Conservation (phyloP, 2,888 invertebrate species). For the Luperina testacea region DNA sequence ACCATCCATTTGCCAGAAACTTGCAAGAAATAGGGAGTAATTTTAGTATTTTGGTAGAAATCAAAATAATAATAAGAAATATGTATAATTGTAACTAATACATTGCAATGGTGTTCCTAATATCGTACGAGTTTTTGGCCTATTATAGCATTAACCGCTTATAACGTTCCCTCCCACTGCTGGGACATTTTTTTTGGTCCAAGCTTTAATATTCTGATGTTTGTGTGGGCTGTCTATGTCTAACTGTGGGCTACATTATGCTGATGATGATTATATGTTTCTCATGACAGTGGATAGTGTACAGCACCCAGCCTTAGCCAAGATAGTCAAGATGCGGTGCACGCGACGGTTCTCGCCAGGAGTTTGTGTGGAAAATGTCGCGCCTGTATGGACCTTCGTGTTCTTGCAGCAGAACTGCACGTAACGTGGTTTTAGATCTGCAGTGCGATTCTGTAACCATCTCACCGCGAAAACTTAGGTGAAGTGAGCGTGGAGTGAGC, state of each 20-base stretch:
- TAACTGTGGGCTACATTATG: not conserved
- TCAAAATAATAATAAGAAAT: not conserved
- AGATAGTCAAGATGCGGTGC: constrained; percentile 71
- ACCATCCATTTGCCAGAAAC: not conserved
- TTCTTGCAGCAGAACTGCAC: constrained; percentile 81
- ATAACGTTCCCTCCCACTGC: not conserved
- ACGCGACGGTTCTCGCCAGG: constrained; percentile 83
- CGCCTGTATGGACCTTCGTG: constrained; percentile 80
- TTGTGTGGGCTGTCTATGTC: not conserved
- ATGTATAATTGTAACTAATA: not conserved
- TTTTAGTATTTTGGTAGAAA: not conserved
- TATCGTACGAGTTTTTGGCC: not conserved
- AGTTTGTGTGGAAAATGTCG: constrained; percentile 69
- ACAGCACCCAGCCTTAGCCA: not conserved
- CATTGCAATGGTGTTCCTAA: not conserved
- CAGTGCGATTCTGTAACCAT: too few species aligned
- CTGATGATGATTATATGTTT: not conserved
- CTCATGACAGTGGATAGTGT: not conserved
- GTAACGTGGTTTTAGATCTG: constrained; percentile 62
- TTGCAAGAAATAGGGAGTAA: not conserved
- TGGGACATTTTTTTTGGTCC: not conserved
- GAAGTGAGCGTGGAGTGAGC: too few species aligned
- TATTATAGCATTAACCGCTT: not conserved
- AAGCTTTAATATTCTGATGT: not conserved
- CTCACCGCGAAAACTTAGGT: too few species aligned